Evolutionary conservation across 2,888 invertebrate genomes (phyloP).

Genomic region (Pterostichus niger): DNA sequence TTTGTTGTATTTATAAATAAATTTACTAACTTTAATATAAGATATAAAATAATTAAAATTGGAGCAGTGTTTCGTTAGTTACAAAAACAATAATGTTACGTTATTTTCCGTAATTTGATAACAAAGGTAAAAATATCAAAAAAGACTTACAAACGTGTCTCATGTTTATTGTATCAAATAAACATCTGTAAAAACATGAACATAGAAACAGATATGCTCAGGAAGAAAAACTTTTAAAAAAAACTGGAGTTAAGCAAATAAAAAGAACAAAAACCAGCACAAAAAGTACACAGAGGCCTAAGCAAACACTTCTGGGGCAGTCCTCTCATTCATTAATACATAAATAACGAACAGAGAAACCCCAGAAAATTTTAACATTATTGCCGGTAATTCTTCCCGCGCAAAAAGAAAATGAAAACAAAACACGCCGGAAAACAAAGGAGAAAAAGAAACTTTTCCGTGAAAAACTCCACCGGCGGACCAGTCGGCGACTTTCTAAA

Average conservation of each 20-base stretch:
- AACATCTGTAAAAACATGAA: not conserved
- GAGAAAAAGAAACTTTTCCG: slow-evolving; percentile 24
- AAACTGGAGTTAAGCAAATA: slow-evolving; percentile 18
- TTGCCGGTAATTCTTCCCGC: slow-evolving; percentile 19
- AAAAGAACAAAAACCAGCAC: slow-evolving; percentile 33
- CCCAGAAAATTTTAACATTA: slow-evolving; percentile 46
- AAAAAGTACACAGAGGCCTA: slow-evolving; percentile 29
- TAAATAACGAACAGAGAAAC: slow-evolving; percentile 46
- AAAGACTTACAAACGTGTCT: not conserved
- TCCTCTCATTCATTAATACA: slow-evolving; percentile 33
- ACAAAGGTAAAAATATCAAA: not conserved
- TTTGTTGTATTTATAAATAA: no score
- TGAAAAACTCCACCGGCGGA: slow-evolving; percentile 8
- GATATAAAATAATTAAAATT: no score
- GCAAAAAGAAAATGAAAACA: slow-evolving; percentile 47
- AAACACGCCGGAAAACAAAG: slow-evolving; percentile 32
- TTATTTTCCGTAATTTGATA: not conserved
- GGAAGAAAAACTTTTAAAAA: not conserved
- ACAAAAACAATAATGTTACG: not conserved
- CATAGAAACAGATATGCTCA: not conserved
- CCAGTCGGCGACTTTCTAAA: not conserved
- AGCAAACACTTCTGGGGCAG: slow-evolving; percentile 2
- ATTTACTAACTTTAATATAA: no score
- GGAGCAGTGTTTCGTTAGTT: no score
- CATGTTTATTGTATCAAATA: slow-evolving; percentile 6